Conservation (phyloP, 2,888 invertebrate genomes). For the Entomobrya multifasciata region DNA sequence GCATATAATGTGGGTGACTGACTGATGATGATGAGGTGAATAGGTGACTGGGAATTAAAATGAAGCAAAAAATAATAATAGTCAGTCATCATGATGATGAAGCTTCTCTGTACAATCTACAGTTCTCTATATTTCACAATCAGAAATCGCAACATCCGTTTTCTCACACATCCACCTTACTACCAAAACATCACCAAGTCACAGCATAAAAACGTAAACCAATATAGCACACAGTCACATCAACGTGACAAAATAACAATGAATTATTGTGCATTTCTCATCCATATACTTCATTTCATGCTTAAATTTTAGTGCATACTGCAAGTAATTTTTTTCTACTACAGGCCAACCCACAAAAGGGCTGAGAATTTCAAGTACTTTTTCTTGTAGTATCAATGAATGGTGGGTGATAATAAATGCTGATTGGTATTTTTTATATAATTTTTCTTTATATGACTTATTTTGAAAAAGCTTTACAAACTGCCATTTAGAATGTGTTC, state of each 20-base stretch:
- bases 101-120: constrained; percentile 22
- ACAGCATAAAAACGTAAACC: constrained; percentile 35
- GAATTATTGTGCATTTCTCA: constrained; percentile 11
- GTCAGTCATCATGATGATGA: constrained; percentile 4
- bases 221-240: constrained; percentile 17
- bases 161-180: constrained; percentile 54
- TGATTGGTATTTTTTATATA: not conserved
- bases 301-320: not conserved
- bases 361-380: not conserved
- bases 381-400: constrained; percentile 13
- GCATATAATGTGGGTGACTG: not conserved
- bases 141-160: constrained; percentile 63
- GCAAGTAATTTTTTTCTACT: not conserved
- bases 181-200: too few relatives aligned
- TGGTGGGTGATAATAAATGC: constrained; percentile 24
- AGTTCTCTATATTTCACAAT: constrained; percentile 49
- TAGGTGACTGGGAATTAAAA: constrained; percentile 10
- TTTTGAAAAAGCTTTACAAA: too few relatives aligned
- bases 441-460: too few relatives aligned
- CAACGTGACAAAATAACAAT: constrained; percentile 34
- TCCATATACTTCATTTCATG: not conserved
- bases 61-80: constrained; percentile 18
- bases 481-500: too few relatives aligned
- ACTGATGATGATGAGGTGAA: not conserved
- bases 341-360: not conserved